Base-by-base conservation (phyloP, 2,888 invertebrate genomes). In the Drosophila kokeensis region DNA sequence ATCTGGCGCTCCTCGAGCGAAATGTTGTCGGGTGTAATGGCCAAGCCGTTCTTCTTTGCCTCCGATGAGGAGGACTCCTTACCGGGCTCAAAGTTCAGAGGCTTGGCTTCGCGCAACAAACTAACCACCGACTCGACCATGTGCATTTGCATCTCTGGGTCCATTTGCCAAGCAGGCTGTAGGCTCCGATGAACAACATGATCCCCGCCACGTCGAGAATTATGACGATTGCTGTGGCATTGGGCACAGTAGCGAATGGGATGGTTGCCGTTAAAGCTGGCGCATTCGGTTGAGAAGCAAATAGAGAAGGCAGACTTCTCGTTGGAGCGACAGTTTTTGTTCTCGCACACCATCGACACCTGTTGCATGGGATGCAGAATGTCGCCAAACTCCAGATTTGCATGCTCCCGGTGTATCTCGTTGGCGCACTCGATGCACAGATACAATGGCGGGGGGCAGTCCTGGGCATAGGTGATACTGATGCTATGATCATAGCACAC, bases 281-380 rank as follows among this genome's bases (percentile, higher is more conserved):
- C 98, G 92, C 99, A 99, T 93, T 99, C 99, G 54, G 96, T 97
- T 1, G 98, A 98, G 93, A 99, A 99, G 92, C 99, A 99, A 57
- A 99, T 98, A 13, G 98, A 97, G 74, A 98, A 96, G 0, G 99
- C 99, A 4, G 97, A 96, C 93, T 98, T 99, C 85, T 98, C 98
- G 1, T 95, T 94, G 0, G 98, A 97, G 55, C 98, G 96, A 92
- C 99, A 99, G 92, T 98, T 99, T 97, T 99, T 99, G 92, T 99
- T 99, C 93, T 99, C 99, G 93, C 99, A 99, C 63, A 97, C 96
- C 95, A 98, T 97, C 0, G 98, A 98, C 11, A 98, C 97, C 94
- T 98, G 97, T 90, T 98, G 97, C 95, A 99, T 98, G 0, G 98
- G 98, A 92, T 98, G 97, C 49, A 98, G 93, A 74, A 97, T 97